A percentile compares a stretch with the other conserved stretches of the same genome.
These are phyloP conservation scores for Caenorhabditis afra DNA, from an alignment of 2,888 invertebrate species.

Conservation along the genomic window DNA sequence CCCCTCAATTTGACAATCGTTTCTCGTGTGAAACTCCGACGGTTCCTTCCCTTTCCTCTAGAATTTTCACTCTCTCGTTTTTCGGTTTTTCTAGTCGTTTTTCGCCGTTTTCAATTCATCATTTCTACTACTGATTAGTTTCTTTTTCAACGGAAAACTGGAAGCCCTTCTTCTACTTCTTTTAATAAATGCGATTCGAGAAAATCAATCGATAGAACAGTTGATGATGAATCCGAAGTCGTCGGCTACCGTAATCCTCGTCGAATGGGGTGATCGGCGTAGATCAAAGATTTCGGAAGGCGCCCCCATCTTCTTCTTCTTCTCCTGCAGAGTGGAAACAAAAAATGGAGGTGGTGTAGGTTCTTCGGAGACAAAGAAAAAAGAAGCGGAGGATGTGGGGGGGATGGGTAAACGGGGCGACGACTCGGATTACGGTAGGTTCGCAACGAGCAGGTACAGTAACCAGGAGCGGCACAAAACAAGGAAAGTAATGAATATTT, in stretches of 20 bases:
- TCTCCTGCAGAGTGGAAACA: too few species aligned
- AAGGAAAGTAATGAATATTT: slow-evolving; percentile 25
- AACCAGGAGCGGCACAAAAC: background rate
- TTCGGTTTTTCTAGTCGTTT: slow-evolving; percentile 47
- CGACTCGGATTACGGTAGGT: background rate
- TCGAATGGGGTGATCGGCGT: too few species aligned
- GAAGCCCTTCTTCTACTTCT: too few species aligned
- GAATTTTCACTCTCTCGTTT: slow-evolving; percentile 3
- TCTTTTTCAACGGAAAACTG: slow-evolving; percentile 1
- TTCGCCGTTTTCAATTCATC: slow-evolving; percentile 6
- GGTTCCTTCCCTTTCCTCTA: slow-evolving; percentile 1
- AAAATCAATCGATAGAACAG: background rate
- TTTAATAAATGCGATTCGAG: slow-evolving; percentile 1
- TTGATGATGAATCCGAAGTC: too few species aligned
- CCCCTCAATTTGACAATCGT: slow-evolving; percentile 3
- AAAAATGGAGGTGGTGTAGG: too few species aligned
- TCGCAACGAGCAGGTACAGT: slow-evolving; percentile 8
- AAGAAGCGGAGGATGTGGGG: too few species aligned
- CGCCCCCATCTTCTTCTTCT: too few species aligned
- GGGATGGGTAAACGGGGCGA: too few species aligned
- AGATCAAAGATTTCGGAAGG: too few species aligned
- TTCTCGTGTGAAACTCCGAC: slow-evolving; percentile 39
- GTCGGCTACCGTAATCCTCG: slow-evolving; percentile 1
- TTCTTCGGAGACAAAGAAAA: too few species aligned
- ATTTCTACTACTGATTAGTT: background rate